phyloP scores from a whole-genome alignment of 2,113 vertebrate species.

The Perognathus longimembris region DNA sequence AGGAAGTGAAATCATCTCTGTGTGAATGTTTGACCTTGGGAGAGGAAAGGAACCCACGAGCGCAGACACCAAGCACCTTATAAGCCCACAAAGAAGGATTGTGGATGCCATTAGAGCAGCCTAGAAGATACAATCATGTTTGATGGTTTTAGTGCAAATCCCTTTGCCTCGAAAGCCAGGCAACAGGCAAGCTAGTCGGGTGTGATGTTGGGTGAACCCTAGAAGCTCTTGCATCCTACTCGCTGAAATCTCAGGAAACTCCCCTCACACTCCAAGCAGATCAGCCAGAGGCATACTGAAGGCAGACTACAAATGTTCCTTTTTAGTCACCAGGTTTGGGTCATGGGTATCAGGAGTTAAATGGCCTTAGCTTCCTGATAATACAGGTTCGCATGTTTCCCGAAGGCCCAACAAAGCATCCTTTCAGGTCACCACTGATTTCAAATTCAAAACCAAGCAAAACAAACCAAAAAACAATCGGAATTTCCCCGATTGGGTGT shows the following conservation, averaged over 20 bases:
- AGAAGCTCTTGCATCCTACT: constrained; percentile 54
- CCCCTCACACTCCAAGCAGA: constrained; percentile 47
- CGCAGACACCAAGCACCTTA: constrained; percentile 47
- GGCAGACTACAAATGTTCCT: neutral
- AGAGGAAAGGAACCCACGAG: constrained; percentile 63
- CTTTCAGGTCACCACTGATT: constrained; percentile 85
- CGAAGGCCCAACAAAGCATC: constrained; percentile 86
- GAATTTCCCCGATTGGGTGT: constrained; percentile 86
- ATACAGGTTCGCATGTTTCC: constrained; percentile 58
- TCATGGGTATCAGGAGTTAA: constrained; percentile 31
- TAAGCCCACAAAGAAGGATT: constrained; percentile 74
- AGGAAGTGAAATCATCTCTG: constrained; percentile 23
- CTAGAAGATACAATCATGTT: constrained; percentile 66
- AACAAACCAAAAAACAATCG: constrained; percentile 68
- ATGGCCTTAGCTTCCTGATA: constrained; percentile 60
- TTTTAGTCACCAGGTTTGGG: neutral
- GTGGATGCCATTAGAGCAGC: constrained; percentile 75
- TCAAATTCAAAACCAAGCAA: constrained; percentile 21
- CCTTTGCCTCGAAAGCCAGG: constrained; percentile 59
- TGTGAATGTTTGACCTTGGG: constrained; percentile 55
- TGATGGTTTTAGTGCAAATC: constrained; percentile 31
- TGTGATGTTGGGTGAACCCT: constrained; percentile 38
- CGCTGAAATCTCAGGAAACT: constrained; percentile 63
- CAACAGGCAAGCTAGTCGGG: neutral
- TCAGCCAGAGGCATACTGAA: neutral